Base-by-base conservation (phyloP, 2,888 invertebrate genomes). In the Sabellastarte sp. region DNA sequence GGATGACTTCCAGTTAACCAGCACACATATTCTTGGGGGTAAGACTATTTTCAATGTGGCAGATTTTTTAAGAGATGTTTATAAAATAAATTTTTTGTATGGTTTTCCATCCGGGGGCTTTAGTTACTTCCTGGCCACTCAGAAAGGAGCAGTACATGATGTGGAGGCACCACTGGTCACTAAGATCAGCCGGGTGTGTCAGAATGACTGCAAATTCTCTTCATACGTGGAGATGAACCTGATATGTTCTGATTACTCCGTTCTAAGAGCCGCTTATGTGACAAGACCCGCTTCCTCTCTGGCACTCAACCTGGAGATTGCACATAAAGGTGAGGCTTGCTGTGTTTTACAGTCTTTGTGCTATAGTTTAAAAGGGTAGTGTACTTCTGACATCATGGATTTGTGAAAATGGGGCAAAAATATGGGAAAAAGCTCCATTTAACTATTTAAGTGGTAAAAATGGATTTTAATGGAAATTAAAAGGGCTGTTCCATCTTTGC, bases 201-300 rank as follows among this genome's bases (percentile, higher is more conserved):
- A 41, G 20, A 41, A 41, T 20, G 41, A 41, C n/a, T 90, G 91
- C 72, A 91, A 94, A 81, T 98, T 95, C 85, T 95, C 95, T 84
- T 97, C 96, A 3, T 98, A 98, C 84, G 95, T 96, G 10, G 98
- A 98, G 87, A 94, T 97, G 74, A 95, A 96, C n/a, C 90, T 97
- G 82, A 92, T 94, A 76, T 97, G 97, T 83, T 91, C 90, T 60
- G n/a, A n/a, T n/a, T n/a, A n/a, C n/a, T n/a, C n/a, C n/a, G n/a
- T n/a, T n/a, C 92, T 95, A 2, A 95, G 95, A 82, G 95, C 97
- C 31, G 96, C 95, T 0, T 95, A 91, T 82, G 91, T 97, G 50
- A 95, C 95, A 33, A 94, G 93, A 83, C 93, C 97, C 0, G 97
- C 97, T 33, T 93, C 93, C 2, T 92, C 94, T 75, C 86, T 98